Evolutionary conservation across 2,797 vertebrate species (phyloP).

Genomic region (Triplophysa bombifrons): DNA sequence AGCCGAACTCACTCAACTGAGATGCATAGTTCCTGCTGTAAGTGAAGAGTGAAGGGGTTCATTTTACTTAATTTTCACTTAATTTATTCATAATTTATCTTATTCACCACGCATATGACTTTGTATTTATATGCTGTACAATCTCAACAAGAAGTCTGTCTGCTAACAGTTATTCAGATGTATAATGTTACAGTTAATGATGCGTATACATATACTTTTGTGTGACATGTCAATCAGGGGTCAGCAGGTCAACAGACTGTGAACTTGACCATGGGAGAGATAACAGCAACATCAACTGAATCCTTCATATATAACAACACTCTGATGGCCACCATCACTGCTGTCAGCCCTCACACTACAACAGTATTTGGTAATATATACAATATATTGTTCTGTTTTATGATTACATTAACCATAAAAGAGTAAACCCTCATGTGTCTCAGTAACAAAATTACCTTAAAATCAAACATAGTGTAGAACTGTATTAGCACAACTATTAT

Average conservation of each 20-base stretch:
- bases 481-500: no score
- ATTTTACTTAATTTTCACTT: not conserved
- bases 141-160: no score
- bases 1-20: slow-evolving; percentile 65
- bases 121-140: no score
- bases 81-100: no score
- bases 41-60: slow-evolving; percentile 53
- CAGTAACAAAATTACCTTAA: no score
- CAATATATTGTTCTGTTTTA: no score
- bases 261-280: slow-evolving; percentile 67
- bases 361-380: slow-evolving; percentile 70
- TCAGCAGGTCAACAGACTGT: slow-evolving; percentile 65
- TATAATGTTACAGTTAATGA: no score
- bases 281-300: slow-evolving; percentile 55
- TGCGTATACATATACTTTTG: not conserved
- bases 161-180: no score
- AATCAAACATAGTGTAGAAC: no score
- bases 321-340: slow-evolving; percentile 76
- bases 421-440: no score
- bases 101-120: no score
- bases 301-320: slow-evolving; percentile 74
- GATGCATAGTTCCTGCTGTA: slow-evolving; percentile 80
- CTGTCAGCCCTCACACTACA: slow-evolving; percentile 71
- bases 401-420: no score
- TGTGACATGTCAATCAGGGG: slow-evolving; percentile 68